Evolutionary conservation across 2,113 vertebrate species (phyloP).

Genomic region (Halichoerus grypus): DNA sequence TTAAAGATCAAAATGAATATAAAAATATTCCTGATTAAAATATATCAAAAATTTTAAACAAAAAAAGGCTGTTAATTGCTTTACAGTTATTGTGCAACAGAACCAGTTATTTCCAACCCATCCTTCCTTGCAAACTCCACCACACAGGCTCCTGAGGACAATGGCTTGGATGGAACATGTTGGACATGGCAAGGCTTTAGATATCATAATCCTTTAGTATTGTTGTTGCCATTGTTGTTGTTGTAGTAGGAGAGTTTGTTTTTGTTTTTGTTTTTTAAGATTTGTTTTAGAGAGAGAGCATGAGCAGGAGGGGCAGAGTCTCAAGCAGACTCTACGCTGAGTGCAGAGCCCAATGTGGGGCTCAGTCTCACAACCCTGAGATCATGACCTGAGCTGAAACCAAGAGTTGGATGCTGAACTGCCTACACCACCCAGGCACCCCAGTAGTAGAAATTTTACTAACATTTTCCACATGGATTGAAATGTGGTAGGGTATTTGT

Average conservation of each 20-base stretch:
- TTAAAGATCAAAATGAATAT: background rate
- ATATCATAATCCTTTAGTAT: background rate
- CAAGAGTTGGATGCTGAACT: background rate
- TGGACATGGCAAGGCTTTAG: background rate
- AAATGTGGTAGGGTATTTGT: background rate
- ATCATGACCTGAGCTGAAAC: background rate
- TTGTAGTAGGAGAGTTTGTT: background rate
- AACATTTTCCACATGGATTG: background rate
- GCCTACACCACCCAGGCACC: background rate
- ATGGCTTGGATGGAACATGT: background rate
- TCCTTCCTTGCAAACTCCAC: background rate
- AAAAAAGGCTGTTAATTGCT: background rate
- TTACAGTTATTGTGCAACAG: background rate
- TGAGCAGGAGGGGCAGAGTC: background rate
- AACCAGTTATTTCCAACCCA: background rate
- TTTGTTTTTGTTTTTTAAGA: background rate
- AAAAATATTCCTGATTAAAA: background rate
- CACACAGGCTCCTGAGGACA: accelerated
- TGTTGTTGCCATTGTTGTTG: background rate
- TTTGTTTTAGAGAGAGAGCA: background rate
- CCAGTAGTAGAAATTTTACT: background rate
- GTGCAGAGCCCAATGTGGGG: too few species aligned
- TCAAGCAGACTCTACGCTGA: background rate
- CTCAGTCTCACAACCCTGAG: background rate
- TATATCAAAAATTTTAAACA: background rate